Base-by-base conservation (phyloP, 2,113 vertebrate species). In the Oreotrochilus melanogaster region DNA sequence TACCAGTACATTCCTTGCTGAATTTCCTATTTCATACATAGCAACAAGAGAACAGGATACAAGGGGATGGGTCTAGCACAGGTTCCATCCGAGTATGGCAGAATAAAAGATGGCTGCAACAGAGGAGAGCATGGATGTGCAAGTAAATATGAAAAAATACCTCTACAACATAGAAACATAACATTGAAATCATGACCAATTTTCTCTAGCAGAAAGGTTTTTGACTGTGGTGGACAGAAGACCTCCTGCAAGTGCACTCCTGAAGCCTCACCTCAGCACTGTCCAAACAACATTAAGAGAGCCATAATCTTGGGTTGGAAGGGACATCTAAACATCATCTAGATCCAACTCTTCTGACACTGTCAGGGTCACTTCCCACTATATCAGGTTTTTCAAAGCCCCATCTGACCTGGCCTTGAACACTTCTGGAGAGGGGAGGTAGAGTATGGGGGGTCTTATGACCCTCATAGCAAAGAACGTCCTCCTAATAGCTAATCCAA, bases 81-180 rank as follows among this genome's bases (percentile, higher is more conserved):
- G 28, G 28, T 7, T 61, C 48, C 54, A 67, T 48, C 18, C 0
- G 0, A 54, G 7, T 4, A 39, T 1, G 30, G 24, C 27, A 66
- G 64, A 58, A 62, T 45, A 6, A 6, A 18, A 91, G 19, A 3
- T 14, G 24, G 11, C 3, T 11, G 3, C 21, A 10, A 30, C 11
- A 53, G 37, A 8, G 6, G 37, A 75, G 22, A 90, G 42, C 16
- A 28, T 4, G 5, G 8, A 25, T 2, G 12, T 21, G 17, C 33
- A 33, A 1, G 4, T 3, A 16, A 14, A 7, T 9, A 33, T 9
- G 33, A 69, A 47, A 39, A 94, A 79, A 45, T 5, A 45, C 47
- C 70, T 74, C 33, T 42, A 39, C 85, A 82, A 43, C 30, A 62
- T 1, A 4, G 33, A 83, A 72, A 53, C 4, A 57, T 4, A 48